A percentile compares a stretch with the other conserved stretches of the same genome.
phyloP scores from a whole-genome alignment of 30 jellyfish, hydroid and myxozoan genomes.

The Hydractinia symbiolongicarpus region DNA sequence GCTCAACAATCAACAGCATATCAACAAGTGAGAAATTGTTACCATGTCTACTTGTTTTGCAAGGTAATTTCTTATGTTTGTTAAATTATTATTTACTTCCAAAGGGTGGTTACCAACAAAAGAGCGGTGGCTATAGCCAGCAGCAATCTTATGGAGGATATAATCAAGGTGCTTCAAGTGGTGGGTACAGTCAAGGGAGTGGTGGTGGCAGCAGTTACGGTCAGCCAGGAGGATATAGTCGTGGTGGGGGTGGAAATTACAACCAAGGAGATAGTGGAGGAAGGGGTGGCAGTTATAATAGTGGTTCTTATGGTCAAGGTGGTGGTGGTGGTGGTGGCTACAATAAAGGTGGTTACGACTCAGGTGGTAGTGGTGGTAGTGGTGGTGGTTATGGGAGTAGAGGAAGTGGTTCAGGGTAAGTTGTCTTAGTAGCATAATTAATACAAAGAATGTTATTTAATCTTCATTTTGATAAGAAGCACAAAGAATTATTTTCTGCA shows the following conservation, averaged over 20 bases:
- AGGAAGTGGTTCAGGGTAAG: constrained; percentile 27
- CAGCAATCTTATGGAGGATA: not conserved
- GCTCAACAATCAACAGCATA: too few relatives aligned
- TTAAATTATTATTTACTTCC: not conserved
- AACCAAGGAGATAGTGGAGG: constrained; percentile 29
- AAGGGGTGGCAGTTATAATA: constrained; percentile 30
- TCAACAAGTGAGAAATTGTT: too few relatives aligned
- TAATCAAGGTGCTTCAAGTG: not conserved
- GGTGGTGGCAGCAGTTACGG: not conserved
- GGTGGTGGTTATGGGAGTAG: constrained; percentile 33
- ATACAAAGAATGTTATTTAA: not conserved
- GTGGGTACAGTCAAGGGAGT: not conserved
- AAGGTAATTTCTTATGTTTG: too few relatives aligned
- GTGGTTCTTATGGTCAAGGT: constrained; percentile 40
- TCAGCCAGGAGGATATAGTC: not conserved
- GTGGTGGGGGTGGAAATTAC: constrained; percentile 21
- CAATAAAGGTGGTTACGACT: constrained; percentile 18
- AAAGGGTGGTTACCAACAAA: constrained; percentile 11
- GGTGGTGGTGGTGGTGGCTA: constrained; percentile 30
- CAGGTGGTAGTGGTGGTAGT: constrained; percentile 3
- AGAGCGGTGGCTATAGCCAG: not conserved
- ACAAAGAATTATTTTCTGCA: not conserved
- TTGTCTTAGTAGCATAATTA: not conserved
- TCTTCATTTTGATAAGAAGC: not conserved
- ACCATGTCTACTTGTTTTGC: too few relatives aligned